Base-by-base conservation (phyloP, 2,797 vertebrate genomes). In the Mormyrus hasselquistii region DNA sequence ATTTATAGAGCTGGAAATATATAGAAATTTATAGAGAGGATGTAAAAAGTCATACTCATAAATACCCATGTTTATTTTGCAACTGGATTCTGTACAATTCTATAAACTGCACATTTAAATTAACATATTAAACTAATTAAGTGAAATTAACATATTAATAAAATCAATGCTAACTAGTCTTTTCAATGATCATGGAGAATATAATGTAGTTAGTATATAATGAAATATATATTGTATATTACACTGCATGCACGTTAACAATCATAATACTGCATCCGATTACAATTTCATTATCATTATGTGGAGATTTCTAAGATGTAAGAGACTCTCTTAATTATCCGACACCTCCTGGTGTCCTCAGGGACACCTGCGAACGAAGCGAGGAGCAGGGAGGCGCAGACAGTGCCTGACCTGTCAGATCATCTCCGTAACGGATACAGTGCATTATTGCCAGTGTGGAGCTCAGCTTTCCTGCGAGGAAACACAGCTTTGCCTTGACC, bases 321-420 rank as follows among this genome's bases (percentile, higher is more conserved):
- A 87, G 86, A 88, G 22, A 38, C 49, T 49, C 44, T 47, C 9
- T 88, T 88, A 50, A 88, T 88, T 52, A 76, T 76, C 76, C 53
- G 59, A 16, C 29, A 87, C 52, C 53, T 57, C 25, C 52, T n/a
- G 86, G 52, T 34, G 86, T 87, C 86, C 34, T 87, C 53, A 9
- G 86, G 86, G 86, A 34, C 86, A 38, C 38, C 52, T 25, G 53
- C 38, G 16, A 38, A 16, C 57, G 52, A 55, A 41, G 50, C 16
- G 25, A 25, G n/a, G 41, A 52, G 41, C 14, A 52, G 47, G 44
- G 49, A 62, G 82, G 82, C 22, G 7, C n/a, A 41, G 44, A 49
- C 55, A 34, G 12, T 82, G 38, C 41, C 76, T 87, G 86, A 62
- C 86, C 86, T 52, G 6, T 29, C 53, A 2, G 14, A 38, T 53